Evolutionary conservation across 1,140 invertebrate species (phyloP), one percentile per base, ranked within the genome.

Genomic region (Melitaea cinxia): DNA sequence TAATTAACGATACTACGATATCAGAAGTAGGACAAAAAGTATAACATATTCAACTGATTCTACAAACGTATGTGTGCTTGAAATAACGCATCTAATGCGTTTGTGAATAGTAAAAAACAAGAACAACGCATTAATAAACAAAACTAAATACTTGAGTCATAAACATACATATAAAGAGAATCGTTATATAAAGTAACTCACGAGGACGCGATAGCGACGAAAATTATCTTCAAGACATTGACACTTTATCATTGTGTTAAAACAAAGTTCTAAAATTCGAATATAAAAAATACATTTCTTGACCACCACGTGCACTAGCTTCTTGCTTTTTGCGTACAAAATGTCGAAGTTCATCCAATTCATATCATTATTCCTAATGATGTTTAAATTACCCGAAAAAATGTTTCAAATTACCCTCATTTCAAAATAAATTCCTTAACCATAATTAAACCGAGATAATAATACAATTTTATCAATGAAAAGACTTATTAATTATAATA

Each of bases 221-320:
- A 28, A 54, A 23, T 60, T 60, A 60, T 60, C 45, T 33, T n/a
- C 6, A 60, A 60, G 50, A 60, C 57, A 50, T 60, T 60, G 57
- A 60, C 57, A 60, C 57, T 60, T 60, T 60, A 60, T 60, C 57
- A 19, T 24, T 0, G 10, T 56, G 54, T 56, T 56, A 37, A 56
- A 56, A 56, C 19, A 39, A 45, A 37, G 21, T 19, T 35, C 53
- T 55, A 55, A 55, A 39, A 33, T 55, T n/a, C 23, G 35, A 47
- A 47, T n/a, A n/a, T n/a, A n/a, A n/a, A n/a, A n/a, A n/a, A n/a
- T n/a, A n/a, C n/a, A n/a, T n/a, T n/a, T n/a, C n/a, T n/a, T n/a
- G n/a, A n/a, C n/a, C n/a, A n/a, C n/a, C n/a, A 39, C 14, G 14
- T 15, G 10, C 14, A 37, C 35, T 6, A 1, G 14, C 2, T 5